Evolutionary conservation across 2,888 invertebrate genomes (phyloP).

Genomic region (Tupiocoris notatus): DNA sequence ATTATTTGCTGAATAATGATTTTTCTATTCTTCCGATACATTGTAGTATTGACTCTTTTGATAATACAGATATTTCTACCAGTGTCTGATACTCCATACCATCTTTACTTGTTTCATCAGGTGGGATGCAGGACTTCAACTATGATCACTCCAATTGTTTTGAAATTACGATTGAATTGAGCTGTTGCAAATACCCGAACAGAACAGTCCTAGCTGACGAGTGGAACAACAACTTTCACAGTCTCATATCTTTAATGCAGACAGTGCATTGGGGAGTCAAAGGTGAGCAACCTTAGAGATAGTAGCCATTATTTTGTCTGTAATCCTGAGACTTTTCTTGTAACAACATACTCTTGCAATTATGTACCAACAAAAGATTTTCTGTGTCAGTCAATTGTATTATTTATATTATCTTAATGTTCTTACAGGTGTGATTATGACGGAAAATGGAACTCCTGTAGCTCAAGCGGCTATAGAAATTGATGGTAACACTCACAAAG

Average conservation of each 20-base stretch:
- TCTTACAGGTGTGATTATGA: slow-evolving; percentile 30
- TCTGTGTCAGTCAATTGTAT: too few species aligned
- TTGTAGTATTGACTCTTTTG: too few species aligned
- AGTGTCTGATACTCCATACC: too few species aligned
- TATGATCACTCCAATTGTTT: slow-evolving; percentile 93
- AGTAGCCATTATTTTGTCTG: too few species aligned
- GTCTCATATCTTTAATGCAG: slow-evolving; percentile 81
- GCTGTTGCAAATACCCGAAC: slow-evolving; percentile 90
- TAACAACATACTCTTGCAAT: too few species aligned
- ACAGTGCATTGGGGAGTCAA: slow-evolving; percentile 72
- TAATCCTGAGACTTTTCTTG: too few species aligned
- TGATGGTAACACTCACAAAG: slow-evolving; percentile 73
- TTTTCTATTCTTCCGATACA: too few species aligned
- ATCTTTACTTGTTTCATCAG: slow-evolving; percentile 54
- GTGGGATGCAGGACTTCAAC: slow-evolving; percentile 99
- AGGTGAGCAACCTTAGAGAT: slow-evolving; percentile 55
- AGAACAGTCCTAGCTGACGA: slow-evolving; percentile 68
- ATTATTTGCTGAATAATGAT: too few species aligned
- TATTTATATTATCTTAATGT: too few species aligned
- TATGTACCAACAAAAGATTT: too few species aligned
- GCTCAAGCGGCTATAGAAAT: slow-evolving; percentile 74
- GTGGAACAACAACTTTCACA: slow-evolving; percentile 84
- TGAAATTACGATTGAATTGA: slow-evolving; percentile 94
- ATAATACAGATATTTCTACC: too few species aligned
- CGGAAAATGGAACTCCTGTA: slow-evolving; percentile 61